Conservation (phyloP, 2,888 invertebrate species). For the Drosophila neonasuta region DNA sequence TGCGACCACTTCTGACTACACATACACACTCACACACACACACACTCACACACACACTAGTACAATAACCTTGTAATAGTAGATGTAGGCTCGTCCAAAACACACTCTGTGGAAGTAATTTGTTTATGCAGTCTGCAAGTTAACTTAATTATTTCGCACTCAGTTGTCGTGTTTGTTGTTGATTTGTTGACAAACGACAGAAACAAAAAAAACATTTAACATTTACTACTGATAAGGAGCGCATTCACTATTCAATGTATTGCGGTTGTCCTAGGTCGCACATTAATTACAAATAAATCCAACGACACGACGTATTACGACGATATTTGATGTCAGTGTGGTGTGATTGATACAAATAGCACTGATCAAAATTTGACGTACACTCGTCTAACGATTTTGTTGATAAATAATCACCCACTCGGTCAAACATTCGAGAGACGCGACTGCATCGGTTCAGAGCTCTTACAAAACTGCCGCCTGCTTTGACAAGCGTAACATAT, state of each 20-base stretch:
- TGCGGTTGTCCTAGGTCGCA: conserved; percentile 6
- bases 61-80: conserved; percentile 15
- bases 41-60: not conserved
- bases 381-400: conserved; percentile 26
- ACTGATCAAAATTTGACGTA: conserved; percentile 46
- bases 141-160: conserved; percentile 24
- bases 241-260: not conserved
- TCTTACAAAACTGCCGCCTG: conserved; percentile 65
- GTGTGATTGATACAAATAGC: conserved; percentile 6
- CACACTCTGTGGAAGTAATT: conserved; percentile 23
- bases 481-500: conserved; percentile 47
- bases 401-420: conserved; percentile 19
- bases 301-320: too few species aligned
- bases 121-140: conserved; percentile 17
- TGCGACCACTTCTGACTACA: not conserved
- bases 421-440: conserved; percentile 25
- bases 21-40: not conserved
- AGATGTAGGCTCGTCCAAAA: conserved; percentile 11
- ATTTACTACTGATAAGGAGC: conserved; percentile 4
- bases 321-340: not conserved
- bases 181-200: conserved; percentile 13
- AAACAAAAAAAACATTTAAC: not conserved
- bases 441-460: conserved; percentile 70
- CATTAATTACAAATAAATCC: conserved; percentile 5
- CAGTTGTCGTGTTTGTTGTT: not conserved